Evolutionary conservation across 2,888 invertebrate genomes (phyloP), one percentile per base, ranked within the genome.

Genomic region (Ellobium chinense): DNA sequence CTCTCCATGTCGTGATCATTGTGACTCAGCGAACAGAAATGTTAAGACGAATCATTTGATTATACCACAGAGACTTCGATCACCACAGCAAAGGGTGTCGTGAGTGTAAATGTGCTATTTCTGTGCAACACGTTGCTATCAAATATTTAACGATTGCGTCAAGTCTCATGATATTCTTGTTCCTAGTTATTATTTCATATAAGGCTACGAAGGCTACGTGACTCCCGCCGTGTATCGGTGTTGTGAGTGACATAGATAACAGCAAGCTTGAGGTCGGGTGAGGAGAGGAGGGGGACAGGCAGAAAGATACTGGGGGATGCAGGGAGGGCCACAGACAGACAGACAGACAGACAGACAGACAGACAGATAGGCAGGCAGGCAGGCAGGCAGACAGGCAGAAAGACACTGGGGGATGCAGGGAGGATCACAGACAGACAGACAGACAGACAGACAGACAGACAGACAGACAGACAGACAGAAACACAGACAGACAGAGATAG

Each of bases 261-360:
- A n/a, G n/a, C n/a, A n/a, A n/a, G n/a, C n/a, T n/a, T 2, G 36
- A n/a, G 9, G 7, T 24, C n/a, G 66, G 4, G 9, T 24, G 7
- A 1, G 1, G n/a, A 1, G 14, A 66, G 24, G 24, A 24, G 37
- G 14, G 18, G 5, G 12, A 18, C 9, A 24, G n/a, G 37, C 1
- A 37, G 14, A n/a, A 24, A 7, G 24, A 66, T 9, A 37, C 21
- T 27, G 60, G 29, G 27, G 29, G 24, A 62, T 5, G 29, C 27
- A 62, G 4, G 29, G 60, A n/a, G 4, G 24, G 60, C 1, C 24
- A 62, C 27, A 62, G n/a, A 18, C 4, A 68, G 68, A 68, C n/a
- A 68, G 39, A 68, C 39, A 68, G 68, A 36, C 24, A 68, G 68
- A 68, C 39, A 68, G 68, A 68, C 7, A 68, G 37, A 68, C n/a